phyloP scores from a whole-genome alignment of 2,888 invertebrate species.

The Heteromyza rotundicornis region DNA sequence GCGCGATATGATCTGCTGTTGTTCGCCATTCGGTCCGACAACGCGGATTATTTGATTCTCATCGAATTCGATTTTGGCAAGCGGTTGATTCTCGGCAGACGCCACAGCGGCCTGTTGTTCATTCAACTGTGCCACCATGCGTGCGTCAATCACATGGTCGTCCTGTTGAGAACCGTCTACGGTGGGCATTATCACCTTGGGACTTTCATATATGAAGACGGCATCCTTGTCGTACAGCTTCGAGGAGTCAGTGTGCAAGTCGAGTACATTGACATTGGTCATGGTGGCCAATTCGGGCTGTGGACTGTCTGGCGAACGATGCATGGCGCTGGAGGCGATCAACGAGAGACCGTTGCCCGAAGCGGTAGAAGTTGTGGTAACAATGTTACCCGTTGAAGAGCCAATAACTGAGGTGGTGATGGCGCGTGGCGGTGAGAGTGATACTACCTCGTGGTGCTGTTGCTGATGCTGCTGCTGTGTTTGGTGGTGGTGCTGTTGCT shows the following conservation, averaged over 20 bases:
- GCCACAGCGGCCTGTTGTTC: constrained; percentile 39
- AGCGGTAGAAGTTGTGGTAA: constrained; percentile 40
- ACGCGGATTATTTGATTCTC: constrained; percentile 63
- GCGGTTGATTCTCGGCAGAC: constrained; percentile 50
- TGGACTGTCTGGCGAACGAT: constrained; percentile 68
- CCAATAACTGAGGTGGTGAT: constrained; percentile 27
- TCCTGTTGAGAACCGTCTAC: constrained; percentile 42
- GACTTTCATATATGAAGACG: constrained; percentile 60
- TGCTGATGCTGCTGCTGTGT: constrained; percentile 35
- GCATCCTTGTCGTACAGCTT: constrained; percentile 62
- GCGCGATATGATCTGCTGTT: constrained; percentile 62
- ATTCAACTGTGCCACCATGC: constrained; percentile 58
- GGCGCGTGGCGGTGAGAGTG: constrained; percentile 28
- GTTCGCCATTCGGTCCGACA: constrained; percentile 62
- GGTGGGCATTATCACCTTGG: constrained; percentile 56
- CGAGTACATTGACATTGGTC: constrained; percentile 85
- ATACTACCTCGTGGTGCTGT: constrained; percentile 32
- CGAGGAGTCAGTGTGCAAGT: constrained; percentile 65
- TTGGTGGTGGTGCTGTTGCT: constrained; percentile 36
- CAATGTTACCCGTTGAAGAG: constrained; percentile 42
- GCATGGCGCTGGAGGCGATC: constrained; percentile 55
- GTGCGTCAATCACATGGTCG: constrained; percentile 60
- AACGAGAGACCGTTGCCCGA: constrained; percentile 56
- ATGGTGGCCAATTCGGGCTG: constrained; percentile 83
- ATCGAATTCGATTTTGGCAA: constrained; percentile 62